Evolutionary conservation across 2,888 invertebrate genomes (phyloP).

Genomic region (Eupithecia tripunctaria): DNA sequence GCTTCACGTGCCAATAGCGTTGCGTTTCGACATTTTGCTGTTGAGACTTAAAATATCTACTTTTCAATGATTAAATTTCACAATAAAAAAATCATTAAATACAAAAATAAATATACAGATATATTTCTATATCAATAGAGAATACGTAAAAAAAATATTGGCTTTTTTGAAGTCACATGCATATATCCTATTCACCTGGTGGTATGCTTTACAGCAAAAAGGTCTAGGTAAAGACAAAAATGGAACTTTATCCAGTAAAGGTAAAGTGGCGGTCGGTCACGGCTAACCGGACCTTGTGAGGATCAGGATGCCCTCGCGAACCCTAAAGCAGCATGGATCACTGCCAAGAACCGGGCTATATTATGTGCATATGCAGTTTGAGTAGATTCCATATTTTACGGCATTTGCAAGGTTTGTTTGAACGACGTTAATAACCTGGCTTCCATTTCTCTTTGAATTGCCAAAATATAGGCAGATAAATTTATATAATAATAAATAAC

Average conservation of each 20-base stretch:
- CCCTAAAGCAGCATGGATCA: conserved; percentile 46
- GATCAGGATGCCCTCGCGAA: conserved; percentile 40
- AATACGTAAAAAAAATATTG: no score
- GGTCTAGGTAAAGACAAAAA: conserved; percentile 37
- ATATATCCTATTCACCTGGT: background rate
- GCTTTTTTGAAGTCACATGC: no score
- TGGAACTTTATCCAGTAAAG: conserved; percentile 37
- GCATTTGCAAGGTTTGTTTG: conserved; percentile 18
- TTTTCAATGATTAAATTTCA: no score
- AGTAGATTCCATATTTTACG: conserved; percentile 27
- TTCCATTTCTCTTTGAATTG: background rate
- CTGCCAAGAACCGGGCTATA: conserved; percentile 36
- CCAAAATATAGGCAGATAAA: background rate
- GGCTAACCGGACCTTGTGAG: conserved; percentile 58
- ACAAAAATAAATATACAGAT: no score
- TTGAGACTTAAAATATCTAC: no score
- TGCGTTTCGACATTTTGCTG: no score
- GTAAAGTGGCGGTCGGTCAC: conserved; percentile 50
- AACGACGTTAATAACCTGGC: background rate
- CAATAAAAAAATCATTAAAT: no score
- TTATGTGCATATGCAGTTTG: conserved; percentile 24
- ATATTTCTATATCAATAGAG: no score
- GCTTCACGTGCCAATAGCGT: no score
- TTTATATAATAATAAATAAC: background rate
- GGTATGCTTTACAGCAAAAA: background rate